Conservation (phyloP, 2,888 invertebrate species). For the Nomada lathburiana region DNA sequence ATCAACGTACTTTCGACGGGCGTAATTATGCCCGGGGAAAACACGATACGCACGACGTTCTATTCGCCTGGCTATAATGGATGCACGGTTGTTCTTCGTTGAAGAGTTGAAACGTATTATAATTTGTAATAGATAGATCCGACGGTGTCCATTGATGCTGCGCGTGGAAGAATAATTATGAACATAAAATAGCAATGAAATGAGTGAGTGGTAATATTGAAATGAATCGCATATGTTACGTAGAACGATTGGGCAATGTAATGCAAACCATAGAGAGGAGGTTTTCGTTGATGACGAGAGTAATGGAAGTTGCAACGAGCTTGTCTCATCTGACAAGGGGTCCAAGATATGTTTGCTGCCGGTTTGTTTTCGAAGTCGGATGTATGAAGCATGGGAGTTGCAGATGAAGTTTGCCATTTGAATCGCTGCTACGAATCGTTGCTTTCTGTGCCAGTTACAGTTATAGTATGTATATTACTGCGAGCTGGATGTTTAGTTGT, state of each 20-base stretch:
- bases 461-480: too few relatives aligned
- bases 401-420: not conserved
- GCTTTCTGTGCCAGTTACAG: too few relatives aligned
- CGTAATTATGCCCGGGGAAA: slow-evolving; percentile 45
- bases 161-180: too few relatives aligned
- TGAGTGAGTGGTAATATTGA: too few relatives aligned
- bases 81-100: slow-evolving; percentile 13
- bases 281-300: not conserved
- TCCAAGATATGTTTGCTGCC: not conserved
- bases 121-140: too few relatives aligned
- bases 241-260: not conserved
- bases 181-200: too few relatives aligned
- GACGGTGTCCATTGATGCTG: too few relatives aligned
- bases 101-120: too few relatives aligned
- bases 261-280: not conserved
- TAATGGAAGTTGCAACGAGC: not conserved
- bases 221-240: too few relatives aligned
- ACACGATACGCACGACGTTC: slow-evolving; percentile 40
- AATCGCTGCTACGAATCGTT: not conserved
- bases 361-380: too few relatives aligned
- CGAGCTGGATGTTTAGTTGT: too few relatives aligned
- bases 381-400: too few relatives aligned
- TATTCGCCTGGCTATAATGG: slow-evolving; percentile 29
- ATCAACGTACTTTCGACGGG: slow-evolving; percentile 49
- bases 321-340: not conserved